These are phyloP conservation scores for Meteorus cinctellus DNA, from an alignment of 2,888 invertebrate genomes.

Conservation along the genomic window DNA sequence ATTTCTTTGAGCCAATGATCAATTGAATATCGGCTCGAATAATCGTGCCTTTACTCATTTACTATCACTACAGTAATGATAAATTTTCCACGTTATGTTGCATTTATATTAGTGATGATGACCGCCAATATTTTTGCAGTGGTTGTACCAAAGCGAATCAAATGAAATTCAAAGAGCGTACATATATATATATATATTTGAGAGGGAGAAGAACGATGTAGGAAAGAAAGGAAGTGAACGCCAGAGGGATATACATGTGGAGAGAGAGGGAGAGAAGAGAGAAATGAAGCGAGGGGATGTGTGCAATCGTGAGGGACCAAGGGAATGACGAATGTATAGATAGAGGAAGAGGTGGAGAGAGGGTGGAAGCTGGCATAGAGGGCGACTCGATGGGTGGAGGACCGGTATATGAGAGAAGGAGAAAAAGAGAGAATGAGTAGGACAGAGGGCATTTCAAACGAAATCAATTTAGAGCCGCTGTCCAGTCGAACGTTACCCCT, in stretches of 20 bases:
- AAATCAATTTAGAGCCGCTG: constrained; percentile 72
- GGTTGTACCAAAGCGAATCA: constrained; percentile 35
- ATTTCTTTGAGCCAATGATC: background rate
- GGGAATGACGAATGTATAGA: constrained; percentile 43
- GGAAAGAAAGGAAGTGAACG: constrained; percentile 44
- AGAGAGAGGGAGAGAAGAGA: constrained; percentile 47
- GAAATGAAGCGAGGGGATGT: constrained; percentile 34
- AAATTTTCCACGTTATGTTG: no score
- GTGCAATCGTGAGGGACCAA: constrained; percentile 36
- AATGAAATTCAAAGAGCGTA: constrained; percentile 23
- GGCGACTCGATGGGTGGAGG: constrained; percentile 56
- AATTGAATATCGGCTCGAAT: background rate
- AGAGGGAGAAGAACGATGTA: constrained; percentile 27
- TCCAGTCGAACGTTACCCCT: constrained; percentile 68
- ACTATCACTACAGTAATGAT: background rate
- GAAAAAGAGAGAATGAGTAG: constrained; percentile 52
- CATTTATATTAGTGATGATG: constrained; percentile 25
- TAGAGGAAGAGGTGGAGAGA: constrained; percentile 46
- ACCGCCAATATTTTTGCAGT: constrained; percentile 31
- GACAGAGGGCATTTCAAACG: constrained; percentile 67
- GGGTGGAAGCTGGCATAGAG: constrained; percentile 46
- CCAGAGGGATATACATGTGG: constrained; percentile 33
- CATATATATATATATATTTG: background rate
- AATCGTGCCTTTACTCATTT: background rate
- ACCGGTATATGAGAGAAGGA: constrained; percentile 51